phyloP scores from a whole-genome alignment of 2,113 vertebrate genomes.

The Cettia cetti region DNA sequence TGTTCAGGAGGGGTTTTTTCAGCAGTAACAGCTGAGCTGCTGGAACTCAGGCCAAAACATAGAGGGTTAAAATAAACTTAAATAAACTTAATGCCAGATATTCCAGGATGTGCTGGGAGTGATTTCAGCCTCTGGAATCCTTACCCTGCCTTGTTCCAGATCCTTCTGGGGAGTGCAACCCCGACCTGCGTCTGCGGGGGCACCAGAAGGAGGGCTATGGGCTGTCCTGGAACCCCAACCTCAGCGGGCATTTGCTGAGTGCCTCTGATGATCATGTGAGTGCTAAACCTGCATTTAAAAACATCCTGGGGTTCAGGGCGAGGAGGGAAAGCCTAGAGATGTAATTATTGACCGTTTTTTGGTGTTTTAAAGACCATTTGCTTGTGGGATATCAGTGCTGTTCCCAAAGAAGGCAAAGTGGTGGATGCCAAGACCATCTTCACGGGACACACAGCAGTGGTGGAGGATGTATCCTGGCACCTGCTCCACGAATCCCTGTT shows the following conservation, averaged over 20 bases:
- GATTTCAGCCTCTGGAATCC: background rate
- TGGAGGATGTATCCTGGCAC: constrained; percentile 97
- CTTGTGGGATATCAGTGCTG: constrained; percentile 96
- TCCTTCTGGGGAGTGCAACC: constrained; percentile 96
- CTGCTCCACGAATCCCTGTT: constrained; percentile 93
- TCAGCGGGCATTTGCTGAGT: constrained; percentile 94
- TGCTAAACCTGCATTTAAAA: background rate
- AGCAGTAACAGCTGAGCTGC: background rate
- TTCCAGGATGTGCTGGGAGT: background rate
- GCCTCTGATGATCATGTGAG: constrained; percentile 97
- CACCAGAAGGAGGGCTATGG: constrained; percentile 99
- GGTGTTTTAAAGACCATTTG: constrained; percentile 87
- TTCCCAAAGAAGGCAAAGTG: constrained; percentile 95
- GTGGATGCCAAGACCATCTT: constrained; percentile 99
- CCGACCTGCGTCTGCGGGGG: constrained; percentile 91
- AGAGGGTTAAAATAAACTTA: background rate
- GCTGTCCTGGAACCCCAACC: constrained; percentile 96
- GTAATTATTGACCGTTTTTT: accelerated
- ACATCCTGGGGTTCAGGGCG: background rate
- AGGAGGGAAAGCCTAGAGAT: background rate
- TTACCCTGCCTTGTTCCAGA: constrained; percentile 66
- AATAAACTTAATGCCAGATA: background rate
- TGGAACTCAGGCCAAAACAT: background rate
- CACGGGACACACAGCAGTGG: constrained; percentile 95
- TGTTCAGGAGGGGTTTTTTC: background rate